phyloP scores from a whole-genome alignment of 2,888 invertebrate genomes.

The Volucella inanis region DNA sequence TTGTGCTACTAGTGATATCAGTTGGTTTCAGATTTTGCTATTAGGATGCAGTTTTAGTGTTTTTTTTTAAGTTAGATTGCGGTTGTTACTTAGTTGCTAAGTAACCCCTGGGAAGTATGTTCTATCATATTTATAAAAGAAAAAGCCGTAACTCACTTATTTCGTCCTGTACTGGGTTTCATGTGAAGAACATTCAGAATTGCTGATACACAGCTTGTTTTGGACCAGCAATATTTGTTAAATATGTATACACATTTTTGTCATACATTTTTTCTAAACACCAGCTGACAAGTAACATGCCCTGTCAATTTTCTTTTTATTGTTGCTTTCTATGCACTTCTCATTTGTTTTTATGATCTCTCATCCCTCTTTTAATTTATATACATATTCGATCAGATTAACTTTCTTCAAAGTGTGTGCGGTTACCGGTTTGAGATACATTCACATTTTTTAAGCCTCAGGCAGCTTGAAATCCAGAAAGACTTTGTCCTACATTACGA shows the following conservation, averaged over 20 bases:
- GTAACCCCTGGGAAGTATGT: too few species aligned
- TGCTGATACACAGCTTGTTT: too few species aligned
- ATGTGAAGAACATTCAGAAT: too few species aligned
- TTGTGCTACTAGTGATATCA: too few species aligned
- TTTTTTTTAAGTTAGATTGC: too few species aligned
- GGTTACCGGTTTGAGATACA: slow-evolving; percentile 32
- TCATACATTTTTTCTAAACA: not conserved
- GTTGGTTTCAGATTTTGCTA: too few species aligned
- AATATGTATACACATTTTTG: not conserved
- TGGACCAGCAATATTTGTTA: not conserved
- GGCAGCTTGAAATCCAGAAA: slow-evolving; percentile 17
- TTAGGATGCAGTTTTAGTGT: too few species aligned
- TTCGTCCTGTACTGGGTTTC: too few species aligned
- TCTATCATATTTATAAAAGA: too few species aligned
- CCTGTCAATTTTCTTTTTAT: slow-evolving; percentile 20
- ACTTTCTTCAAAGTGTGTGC: slow-evolving; percentile 11
- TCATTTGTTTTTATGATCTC: slow-evolving; percentile 1
- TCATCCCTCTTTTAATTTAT: slow-evolving; percentile 35
- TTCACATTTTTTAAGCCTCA: slow-evolving; percentile 45
- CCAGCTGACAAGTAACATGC: slow-evolving; percentile 23
- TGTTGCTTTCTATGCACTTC: slow-evolving; percentile 38
- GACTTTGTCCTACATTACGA: slow-evolving; percentile 12
- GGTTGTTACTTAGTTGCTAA: too few species aligned
- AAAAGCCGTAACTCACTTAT: too few species aligned
- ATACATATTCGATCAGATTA: slow-evolving; percentile 50